Evolutionary conservation across 2,888 invertebrate genomes (phyloP), one percentile per base, ranked within the genome.

Genomic region (Shargacucullia verbasci): DNA sequence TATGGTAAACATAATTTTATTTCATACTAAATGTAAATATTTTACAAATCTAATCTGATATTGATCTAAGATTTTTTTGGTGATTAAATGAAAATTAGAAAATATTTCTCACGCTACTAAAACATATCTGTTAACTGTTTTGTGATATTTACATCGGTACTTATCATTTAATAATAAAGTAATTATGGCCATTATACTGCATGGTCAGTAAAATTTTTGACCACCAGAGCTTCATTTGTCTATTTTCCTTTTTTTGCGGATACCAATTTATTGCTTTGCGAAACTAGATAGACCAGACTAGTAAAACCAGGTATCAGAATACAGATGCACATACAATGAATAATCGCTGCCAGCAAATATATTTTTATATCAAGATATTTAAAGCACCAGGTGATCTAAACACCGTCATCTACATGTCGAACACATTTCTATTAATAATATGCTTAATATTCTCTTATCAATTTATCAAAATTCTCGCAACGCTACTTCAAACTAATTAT

Each of bases 401-500:
- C 40, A 34, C 47, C 39, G 40, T 40, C 40, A 48, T 38, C 15
- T 29, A 6, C 14, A 9, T 53, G 41, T 37, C 13, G 40, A 63
- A 64, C 37, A 34, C 39, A 55, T 70, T 33, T 58, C 38, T 15
- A 34, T 27, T 12, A 15, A 49, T 46, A 56, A 38, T 47, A 66
- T 2, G 34, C 59, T 3, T 39, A 29, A 47, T n/a, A 38, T n/a
- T 29, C 13, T 29, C 29, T 59, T 67, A 67, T 67, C 73, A 67
- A 3, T 50, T 47, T 50, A 68, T 68, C 72, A 59, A 63, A 60
- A 73, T 71, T 47, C 48, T 40, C 12, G 20, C 38, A 56, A 20
- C 20, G 48, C 69, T 59, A 70, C 56, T 61, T 59, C 65, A 65
- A 64, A 70, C 67, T 76, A 70, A 77, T 72, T 71, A 79, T 70